These are phyloP conservation scores for Tiliacea aurago DNA, from an alignment of 2,888 invertebrate genomes.

Conservation along the genomic window DNA sequence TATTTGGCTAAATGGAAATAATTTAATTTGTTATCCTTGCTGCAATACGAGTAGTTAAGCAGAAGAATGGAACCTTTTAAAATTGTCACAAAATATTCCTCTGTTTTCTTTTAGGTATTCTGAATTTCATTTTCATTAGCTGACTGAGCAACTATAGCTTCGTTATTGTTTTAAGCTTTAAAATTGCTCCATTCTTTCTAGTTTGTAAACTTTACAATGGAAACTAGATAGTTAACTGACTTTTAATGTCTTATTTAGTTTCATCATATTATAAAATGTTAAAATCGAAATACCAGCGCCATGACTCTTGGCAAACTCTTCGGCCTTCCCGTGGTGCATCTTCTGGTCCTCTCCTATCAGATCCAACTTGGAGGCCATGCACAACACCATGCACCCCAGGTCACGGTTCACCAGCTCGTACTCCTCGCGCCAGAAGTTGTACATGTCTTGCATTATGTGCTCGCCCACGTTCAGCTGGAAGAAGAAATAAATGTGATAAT, in stretches of 20 bases:
- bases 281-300: conserved; percentile 78
- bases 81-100: background rate
- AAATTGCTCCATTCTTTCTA: background rate
- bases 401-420: conserved; percentile 80
- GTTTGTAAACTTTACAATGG: background rate
- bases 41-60: background rate
- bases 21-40: background rate
- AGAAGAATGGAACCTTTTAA: too few species aligned
- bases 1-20: background rate
- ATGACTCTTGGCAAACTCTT: conserved; percentile 81
- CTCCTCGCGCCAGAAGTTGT: conserved; percentile 85
- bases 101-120: background rate
- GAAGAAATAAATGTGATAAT: background rate
- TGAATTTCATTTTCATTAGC: background rate
- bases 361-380: conserved; percentile 82
- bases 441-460: conserved; percentile 81
- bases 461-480: conserved; percentile 77
- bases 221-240: background rate
- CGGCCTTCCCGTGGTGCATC: conserved; percentile 82
- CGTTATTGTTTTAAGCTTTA: background rate
- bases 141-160: background rate
- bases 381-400: conserved; percentile 82
- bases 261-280: background rate
- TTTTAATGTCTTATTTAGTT: background rate
- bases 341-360: conserved; percentile 77